Base-by-base conservation (phyloP, 1,140 invertebrate species). In the Drosophila nigromelanica region DNA sequence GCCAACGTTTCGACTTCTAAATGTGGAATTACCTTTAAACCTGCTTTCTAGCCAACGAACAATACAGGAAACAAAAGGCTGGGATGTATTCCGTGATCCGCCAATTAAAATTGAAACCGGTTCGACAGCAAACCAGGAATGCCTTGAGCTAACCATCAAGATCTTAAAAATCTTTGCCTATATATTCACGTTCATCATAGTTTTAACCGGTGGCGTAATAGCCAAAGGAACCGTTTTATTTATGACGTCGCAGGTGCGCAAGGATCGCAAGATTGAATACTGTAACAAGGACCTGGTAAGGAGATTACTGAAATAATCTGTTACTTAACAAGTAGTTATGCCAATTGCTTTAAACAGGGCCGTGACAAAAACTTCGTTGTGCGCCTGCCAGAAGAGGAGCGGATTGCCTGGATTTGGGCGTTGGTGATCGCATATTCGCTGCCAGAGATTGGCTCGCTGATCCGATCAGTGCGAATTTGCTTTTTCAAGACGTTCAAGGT, bases 1-100 rank as follows among this genome's bases (percentile, higher is more conserved):
- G 7, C 5, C 30, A 1, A 8, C 6, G 4, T 7, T 33, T 33
- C 30, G 30, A 33, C 7, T 33, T 33, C 30, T 33, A 33, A 33
- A 45, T 21, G 12, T 27, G 18, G 6, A 15, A 11, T 2, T 55
- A 5, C 42, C 21, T 4, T 11, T 6, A 4, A 43, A 37, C 45
- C 5, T 33, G n/a, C 5, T 54, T 71, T 73, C n/a, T 93, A 98
- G 97, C 89, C 96, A 96, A 92, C 93, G 97, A 76, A 97, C 96
- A 45, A 95, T 97, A 70, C 94, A 94, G 85, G 97, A 98, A 91
- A 97, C 96, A 63, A 98, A 98, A 95, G 96, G 96, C 95, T 98
- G 97, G 97, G 97, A 98, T 94, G 97, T 98, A 12, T 98, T 98
- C 93, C 93, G 97, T 89, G 96, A 97, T 92, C 96, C 97, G 56